Base-by-base conservation (phyloP, 2,797 vertebrate genomes). In the Pagetopsis macropterus region DNA sequence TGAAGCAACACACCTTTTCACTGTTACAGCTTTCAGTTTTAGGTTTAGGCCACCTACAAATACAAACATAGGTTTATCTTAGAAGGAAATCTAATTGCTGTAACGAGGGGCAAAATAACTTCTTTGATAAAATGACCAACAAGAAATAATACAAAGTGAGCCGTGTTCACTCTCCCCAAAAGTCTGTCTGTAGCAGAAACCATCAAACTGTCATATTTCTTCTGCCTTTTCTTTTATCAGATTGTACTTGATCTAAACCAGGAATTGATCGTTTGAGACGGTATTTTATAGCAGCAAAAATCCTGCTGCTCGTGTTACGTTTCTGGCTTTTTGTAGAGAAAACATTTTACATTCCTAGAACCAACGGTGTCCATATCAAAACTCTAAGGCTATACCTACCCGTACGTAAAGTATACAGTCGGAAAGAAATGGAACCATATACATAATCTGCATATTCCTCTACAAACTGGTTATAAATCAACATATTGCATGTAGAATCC, bases 181-280 rank as follows among this genome's bases (percentile, higher is more conserved):
- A 40, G 12, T 2, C 14, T 27, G 27, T 27, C 3, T 27, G 27
- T 27, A 27, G 27, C 27, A 50, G 15, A 23, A 14, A n/a, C 5
- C 1, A 43, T 44, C 27, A 67, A 56, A 57, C n/a, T 13, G 3
- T 49, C 21, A 15, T 19, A 45, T 45, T 45, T 13, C 3, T 4
- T 58, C 43, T 52, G 14, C 15, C 16, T 11, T 4, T 27, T 55
- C 45, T 49, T 49, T 60, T 11, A 64, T 69, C 61, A 23, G 46
- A 58, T 33, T 14, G 5, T 9, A 11, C 5, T 44, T 64, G 45
- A 63, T 72, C 69, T 60, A 63, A 76, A 76, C 55, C 56, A 12
- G 15, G 60, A 78, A 0, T 31, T 27, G 50, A 21, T 52, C 3
- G 23, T 27, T 27, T 54, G 9, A 4, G 33, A 37, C 33, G 6